These are phyloP conservation scores for Eulemur macaco DNA, from an alignment of 2,113 vertebrate species.

Conservation along the genomic window DNA sequence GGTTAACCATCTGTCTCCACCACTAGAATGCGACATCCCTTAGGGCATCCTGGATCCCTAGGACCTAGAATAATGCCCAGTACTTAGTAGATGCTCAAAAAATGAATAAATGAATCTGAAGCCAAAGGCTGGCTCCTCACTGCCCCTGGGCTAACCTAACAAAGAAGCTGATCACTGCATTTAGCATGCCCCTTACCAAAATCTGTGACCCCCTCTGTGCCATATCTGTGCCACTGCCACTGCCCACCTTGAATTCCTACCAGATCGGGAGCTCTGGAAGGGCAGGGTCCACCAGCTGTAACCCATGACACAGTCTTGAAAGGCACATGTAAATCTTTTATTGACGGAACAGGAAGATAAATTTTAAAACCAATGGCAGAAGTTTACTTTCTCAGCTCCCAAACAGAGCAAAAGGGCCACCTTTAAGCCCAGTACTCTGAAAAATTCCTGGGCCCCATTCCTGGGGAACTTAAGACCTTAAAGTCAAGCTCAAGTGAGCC, in stretches of 20 bases:
- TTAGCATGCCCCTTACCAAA: background rate
- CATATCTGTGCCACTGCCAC: background rate
- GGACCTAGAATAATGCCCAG: background rate
- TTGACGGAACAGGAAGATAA: background rate
- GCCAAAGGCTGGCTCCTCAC: background rate
- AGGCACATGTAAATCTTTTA: background rate
- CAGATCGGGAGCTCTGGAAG: background rate
- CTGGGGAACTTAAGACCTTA: background rate
- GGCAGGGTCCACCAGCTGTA: background rate
- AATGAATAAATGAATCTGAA: background rate
- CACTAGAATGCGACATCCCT: background rate
- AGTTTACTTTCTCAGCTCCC: constrained; percentile 46
- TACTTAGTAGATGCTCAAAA: background rate
- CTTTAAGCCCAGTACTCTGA: background rate
- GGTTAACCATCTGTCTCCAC: background rate
- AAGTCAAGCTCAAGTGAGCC: constrained; percentile 19
- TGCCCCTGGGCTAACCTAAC: background rate
- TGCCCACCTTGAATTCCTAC: background rate
- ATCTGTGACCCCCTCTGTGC: background rate
- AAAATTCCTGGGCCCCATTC: background rate
- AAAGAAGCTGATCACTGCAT: background rate
- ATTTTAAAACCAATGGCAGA: constrained; percentile 34
- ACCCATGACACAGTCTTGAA: background rate
- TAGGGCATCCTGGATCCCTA: background rate
- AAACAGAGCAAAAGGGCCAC: background rate